These are phyloP conservation scores for Scrobipalpa atriplicella DNA, from an alignment of 2,888 invertebrate species.

Conservation along the genomic window DNA sequence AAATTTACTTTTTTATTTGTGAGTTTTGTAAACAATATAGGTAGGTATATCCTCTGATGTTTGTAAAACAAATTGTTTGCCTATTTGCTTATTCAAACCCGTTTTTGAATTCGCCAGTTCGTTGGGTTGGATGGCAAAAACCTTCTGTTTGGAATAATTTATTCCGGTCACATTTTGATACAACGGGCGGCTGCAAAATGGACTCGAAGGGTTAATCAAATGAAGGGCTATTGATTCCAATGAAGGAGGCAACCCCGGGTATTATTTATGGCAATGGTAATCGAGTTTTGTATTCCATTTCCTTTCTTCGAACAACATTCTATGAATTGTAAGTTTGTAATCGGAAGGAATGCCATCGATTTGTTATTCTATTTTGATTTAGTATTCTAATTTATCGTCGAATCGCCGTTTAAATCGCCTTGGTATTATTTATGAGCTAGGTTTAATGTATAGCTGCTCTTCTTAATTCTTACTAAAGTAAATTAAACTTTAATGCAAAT, in stretches of 20 bases:
- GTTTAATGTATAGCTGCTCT: too few species aligned
- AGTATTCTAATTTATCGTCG: too few species aligned
- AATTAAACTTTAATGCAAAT: too few species aligned
- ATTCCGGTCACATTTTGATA: conserved; percentile 15
- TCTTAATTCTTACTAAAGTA: too few species aligned
- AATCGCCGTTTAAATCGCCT: too few species aligned
- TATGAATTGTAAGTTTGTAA: conserved; percentile 14
- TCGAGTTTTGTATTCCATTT: conserved; percentile 68
- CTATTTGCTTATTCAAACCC: conserved; percentile 14
- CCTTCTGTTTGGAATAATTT: conserved; percentile 16
- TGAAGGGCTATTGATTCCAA: conserved; percentile 14
- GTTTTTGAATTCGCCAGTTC: background rate
- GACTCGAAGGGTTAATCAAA: conserved; percentile 18
- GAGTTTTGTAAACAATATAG: background rate
- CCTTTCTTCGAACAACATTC: conserved; percentile 53
- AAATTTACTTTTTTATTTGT: background rate
- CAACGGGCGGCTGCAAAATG: conserved; percentile 14
- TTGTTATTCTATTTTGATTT: background rate
- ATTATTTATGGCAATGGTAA: conserved; percentile 61
- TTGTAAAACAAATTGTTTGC: conserved; percentile 10
- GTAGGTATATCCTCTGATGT: background rate
- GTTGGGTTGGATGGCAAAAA: background rate
- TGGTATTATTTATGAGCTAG: too few species aligned
- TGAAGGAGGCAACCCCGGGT: conserved; percentile 10
- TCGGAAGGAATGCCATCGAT: conserved; percentile 1